These are phyloP conservation scores for Capricornis sumatraensis DNA, from an alignment of 2,113 vertebrate genomes.

Conservation along the genomic window DNA sequence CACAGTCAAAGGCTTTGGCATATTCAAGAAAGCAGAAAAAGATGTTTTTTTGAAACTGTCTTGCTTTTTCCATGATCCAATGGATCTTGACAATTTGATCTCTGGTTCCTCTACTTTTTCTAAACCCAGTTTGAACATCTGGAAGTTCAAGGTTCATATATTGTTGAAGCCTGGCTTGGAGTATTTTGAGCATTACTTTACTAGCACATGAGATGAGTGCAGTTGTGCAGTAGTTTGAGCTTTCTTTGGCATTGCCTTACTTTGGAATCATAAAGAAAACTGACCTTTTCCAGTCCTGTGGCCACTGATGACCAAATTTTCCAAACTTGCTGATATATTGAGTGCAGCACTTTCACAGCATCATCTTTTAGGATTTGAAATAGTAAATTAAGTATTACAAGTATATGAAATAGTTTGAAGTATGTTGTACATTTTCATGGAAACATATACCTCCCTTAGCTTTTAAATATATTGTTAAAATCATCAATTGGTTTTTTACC, in stretches of 20 bases:
- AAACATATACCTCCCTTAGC: not conserved
- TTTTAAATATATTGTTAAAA: not conserved
- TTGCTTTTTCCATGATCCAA: not conserved
- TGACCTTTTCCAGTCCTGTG: not conserved
- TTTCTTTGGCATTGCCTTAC: not conserved
- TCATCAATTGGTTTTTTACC: not conserved
- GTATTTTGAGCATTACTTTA: not conserved
- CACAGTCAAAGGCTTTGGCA: not conserved
- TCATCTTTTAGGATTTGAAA: not conserved
- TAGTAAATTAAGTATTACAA: not conserved
- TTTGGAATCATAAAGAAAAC: not conserved
- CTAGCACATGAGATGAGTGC: not conserved
- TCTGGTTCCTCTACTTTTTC: not conserved
- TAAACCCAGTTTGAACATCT: not conserved
- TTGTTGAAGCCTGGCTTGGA: not conserved
- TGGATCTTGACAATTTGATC: not conserved
- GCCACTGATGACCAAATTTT: not conserved
- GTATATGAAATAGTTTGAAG: not conserved
- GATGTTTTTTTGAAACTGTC: not conserved
- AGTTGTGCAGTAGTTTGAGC: not conserved
- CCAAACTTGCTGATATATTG: not conserved
- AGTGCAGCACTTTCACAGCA: not conserved
- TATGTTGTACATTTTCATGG: not conserved
- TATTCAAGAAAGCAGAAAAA: not conserved
- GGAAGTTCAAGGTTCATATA: not conserved